phyloP scores from a whole-genome alignment of 2,113 vertebrate species.

The Budorcas taxicolor region DNA sequence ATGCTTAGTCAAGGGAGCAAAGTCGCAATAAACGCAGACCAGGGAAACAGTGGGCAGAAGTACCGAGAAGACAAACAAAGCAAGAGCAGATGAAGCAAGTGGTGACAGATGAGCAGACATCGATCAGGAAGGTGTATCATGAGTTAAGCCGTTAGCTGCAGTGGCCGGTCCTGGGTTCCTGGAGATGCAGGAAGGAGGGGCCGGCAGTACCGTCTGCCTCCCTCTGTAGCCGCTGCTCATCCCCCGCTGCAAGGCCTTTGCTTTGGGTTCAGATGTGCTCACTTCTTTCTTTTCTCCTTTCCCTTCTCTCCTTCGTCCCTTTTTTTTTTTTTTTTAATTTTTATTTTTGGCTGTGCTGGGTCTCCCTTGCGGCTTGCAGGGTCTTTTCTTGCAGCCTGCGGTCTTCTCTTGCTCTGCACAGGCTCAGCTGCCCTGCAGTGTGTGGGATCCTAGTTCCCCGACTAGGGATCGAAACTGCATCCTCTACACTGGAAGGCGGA shows the following conservation, averaged over 20 bases:
- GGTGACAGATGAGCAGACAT: background rate
- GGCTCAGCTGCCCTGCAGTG: rapidly evolving
- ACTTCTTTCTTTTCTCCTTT: background rate
- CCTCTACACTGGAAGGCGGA: background rate
- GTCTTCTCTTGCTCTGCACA: background rate
- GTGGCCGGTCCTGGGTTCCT: background rate
- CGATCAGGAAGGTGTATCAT: background rate
- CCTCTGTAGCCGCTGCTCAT: background rate
- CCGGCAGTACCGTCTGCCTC: background rate
- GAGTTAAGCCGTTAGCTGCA: background rate
- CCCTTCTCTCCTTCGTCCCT: background rate
- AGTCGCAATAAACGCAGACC: background rate
- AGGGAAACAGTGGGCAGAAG: background rate
- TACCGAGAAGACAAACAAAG: background rate
- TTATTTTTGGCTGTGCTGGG: background rate
- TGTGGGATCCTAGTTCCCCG: background rate
- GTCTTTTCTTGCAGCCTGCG: background rate
- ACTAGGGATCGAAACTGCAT: background rate
- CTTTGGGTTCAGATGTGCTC: background rate
- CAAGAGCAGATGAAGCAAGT: background rate
- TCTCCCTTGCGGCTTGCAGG: background rate
- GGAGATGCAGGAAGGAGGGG: background rate
- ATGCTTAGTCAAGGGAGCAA: background rate
- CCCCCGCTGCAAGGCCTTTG: too few relatives aligned
- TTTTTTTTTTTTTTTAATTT: background rate